Percentiles rank a stretch among this genome's conserved stretches.
These are phyloP conservation scores for Gallirallus australis DNA, from an alignment of 2,797 vertebrate species.

Conservation along the genomic window DNA sequence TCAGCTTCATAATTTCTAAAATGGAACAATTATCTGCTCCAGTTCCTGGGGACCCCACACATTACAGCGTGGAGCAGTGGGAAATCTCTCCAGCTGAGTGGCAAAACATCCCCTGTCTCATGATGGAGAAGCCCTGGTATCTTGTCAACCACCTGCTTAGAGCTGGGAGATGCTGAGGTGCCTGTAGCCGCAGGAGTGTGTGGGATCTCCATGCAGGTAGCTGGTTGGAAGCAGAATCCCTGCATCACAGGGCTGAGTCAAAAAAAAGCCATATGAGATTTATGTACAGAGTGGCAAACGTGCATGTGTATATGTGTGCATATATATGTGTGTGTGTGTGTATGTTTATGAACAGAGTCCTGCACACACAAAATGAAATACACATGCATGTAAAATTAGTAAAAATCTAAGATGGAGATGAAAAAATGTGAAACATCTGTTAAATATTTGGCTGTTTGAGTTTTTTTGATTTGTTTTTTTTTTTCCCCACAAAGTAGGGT, in stretches of 20 bases:
- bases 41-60: neutral
- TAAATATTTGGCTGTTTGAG: no score
- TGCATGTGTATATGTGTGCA: no score
- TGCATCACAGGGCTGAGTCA: neutral
- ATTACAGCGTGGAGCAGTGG: neutral
- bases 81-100: neutral
- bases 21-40: slow-evolving; percentile 44
- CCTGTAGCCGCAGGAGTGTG: neutral
- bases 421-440: neutral
- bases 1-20: slow-evolving; percentile 30
- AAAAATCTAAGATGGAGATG: neutral
- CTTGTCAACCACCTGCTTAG: neutral
- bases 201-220: neutral
- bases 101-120: neutral
- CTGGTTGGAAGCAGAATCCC: no score
- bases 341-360: neutral
- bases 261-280: neutral
- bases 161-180: neutral
- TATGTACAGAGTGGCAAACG: accelerated
- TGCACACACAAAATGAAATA: neutral
- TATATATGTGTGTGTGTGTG: neutral
- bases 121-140: neutral
- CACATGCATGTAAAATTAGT: neutral
- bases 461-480: neutral
- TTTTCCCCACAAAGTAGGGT: neutral